Percentiles rank a stretch among this genome's conserved stretches.
phyloP scores from a whole-genome alignment of 1,140 invertebrate genomes.

The Pectinophora gossypiella region DNA sequence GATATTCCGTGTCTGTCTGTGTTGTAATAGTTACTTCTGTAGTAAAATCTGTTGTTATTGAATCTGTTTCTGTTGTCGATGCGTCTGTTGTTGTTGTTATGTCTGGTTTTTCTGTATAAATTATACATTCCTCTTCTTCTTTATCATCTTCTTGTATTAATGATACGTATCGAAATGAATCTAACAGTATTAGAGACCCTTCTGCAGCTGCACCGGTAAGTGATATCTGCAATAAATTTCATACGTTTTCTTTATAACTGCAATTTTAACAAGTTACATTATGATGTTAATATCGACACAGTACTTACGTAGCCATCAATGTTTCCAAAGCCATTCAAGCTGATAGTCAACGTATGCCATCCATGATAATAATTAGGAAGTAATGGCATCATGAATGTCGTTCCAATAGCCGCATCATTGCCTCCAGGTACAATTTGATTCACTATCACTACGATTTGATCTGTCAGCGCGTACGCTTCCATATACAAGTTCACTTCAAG shows the following conservation, averaged over 20 bases:
- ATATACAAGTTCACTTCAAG: not conserved
- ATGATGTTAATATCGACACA: no score
- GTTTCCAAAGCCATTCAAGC: not conserved
- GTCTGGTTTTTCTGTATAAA: not conserved
- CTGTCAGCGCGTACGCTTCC: not conserved
- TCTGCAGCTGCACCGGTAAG: not conserved
- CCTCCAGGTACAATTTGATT: not conserved
- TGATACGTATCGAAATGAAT: not conserved
- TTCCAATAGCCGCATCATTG: not conserved
- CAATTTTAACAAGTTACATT: no score
- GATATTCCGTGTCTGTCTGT: no score
- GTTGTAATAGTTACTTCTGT: not conserved
- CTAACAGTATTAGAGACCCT: not conserved
- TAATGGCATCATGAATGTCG: not conserved
- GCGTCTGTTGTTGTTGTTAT: not conserved
- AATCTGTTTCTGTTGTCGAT: not conserved
- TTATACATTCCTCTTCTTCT: not conserved
- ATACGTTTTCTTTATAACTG: no score
- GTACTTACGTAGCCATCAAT: not conserved
- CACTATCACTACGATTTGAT: not conserved
- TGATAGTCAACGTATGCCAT: not conserved
- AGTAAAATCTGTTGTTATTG: not conserved
- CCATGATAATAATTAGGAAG: not conserved
- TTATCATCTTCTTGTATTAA: not conserved
- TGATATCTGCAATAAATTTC: not conserved